These are phyloP conservation scores for Dasyornis broadbenti DNA, from an alignment of 2,113 vertebrate species.

Conservation along the genomic window DNA sequence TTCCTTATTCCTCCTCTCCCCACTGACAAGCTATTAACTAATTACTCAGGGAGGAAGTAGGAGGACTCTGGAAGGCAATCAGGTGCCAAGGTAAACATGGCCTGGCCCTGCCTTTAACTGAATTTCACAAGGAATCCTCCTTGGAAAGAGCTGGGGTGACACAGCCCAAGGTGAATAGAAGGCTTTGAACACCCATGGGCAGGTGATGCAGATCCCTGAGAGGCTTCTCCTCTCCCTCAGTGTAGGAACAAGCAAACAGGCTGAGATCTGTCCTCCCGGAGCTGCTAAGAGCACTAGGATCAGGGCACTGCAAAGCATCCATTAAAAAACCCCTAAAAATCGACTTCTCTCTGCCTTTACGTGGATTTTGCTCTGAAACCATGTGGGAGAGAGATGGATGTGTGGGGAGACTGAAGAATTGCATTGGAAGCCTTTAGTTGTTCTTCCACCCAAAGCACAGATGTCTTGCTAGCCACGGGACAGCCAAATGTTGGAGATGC, in stretches of 20 bases:
- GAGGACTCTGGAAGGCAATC: not conserved
- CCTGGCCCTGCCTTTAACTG: not conserved
- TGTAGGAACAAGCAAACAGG: not conserved
- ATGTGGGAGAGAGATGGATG: fast-evolving
- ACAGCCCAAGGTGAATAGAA: not conserved
- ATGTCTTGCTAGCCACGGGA: not conserved
- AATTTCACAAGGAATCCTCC: not conserved
- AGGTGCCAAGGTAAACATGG: not conserved
- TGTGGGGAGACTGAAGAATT: not conserved
- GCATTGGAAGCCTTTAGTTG: not conserved
- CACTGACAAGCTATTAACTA: not conserved
- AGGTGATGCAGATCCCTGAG: not conserved
- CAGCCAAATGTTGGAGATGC: not conserved
- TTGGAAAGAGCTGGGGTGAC: not conserved
- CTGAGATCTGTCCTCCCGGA: not conserved
- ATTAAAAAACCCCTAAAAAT: not conserved
- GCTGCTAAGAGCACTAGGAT: not conserved
- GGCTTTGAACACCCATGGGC: not conserved
- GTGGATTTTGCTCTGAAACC: not conserved
- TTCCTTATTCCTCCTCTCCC: not conserved
- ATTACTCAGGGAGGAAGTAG: not conserved
- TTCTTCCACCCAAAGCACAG: not conserved
- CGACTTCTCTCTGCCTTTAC: not conserved
- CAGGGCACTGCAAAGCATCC: not conserved
- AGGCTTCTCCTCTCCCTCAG: not conserved